A percentile compares a stretch with the other conserved stretches of the same genome.
phyloP scores from a whole-genome alignment of 2,888 invertebrate genomes.

The Perdita meconis region DNA sequence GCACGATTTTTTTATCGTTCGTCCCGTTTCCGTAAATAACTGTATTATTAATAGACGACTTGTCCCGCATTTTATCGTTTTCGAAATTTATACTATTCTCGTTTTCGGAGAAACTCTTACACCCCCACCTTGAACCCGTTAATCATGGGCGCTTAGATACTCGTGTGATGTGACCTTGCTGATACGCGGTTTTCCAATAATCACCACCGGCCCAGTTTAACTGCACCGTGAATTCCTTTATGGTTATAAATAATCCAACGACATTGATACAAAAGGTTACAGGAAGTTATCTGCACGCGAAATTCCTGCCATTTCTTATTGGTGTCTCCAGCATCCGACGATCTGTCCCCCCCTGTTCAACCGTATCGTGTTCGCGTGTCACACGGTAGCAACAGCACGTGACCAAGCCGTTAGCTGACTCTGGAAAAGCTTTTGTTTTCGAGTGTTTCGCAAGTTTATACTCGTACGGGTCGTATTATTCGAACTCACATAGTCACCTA shows the following conservation, averaged over 20 bases:
- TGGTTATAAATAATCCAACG: constrained; percentile 80
- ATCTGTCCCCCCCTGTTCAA: not conserved
- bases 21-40: constrained; percentile 52
- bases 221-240: constrained; percentile 80
- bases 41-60: constrained; percentile 51
- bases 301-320: constrained; percentile 21
- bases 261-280: constrained; percentile 50
- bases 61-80: constrained; percentile 26
- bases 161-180: constrained; percentile 69
- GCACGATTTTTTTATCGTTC: constrained; percentile 38
- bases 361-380: not conserved
- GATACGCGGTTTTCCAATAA: constrained; percentile 80
- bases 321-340: not conserved
- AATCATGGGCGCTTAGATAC: constrained; percentile 50
- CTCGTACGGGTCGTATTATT: constrained; percentile 32
- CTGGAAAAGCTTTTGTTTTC: constrained; percentile 46
- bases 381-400: constrained; percentile 25
- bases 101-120: not conserved
- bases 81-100: constrained; percentile 4
- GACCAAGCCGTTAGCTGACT: constrained; percentile 17
- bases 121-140: not conserved
- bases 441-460: constrained; percentile 42
- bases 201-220: constrained; percentile 79
- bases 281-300: constrained; percentile 46
- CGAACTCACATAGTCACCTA: constrained; percentile 41